Evolutionary conservation across 2,888 invertebrate genomes (phyloP).

Genomic region (Exocentrus adspersus): DNA sequence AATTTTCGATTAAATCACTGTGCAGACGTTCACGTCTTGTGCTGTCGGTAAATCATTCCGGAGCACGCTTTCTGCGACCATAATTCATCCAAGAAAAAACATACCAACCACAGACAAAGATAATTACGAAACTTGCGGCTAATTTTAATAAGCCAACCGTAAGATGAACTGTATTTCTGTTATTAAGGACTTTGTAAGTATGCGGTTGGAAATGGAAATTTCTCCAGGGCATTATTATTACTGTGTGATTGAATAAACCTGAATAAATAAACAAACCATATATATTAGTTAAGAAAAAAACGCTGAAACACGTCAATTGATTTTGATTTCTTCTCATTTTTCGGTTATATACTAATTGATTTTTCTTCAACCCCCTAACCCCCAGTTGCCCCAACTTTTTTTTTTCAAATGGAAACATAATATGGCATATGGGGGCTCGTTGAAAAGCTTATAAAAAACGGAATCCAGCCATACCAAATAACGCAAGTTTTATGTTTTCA

Average conservation of each 20-base stretch:
- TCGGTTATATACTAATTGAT: too few relatives aligned
- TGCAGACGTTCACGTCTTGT: slow-evolving; percentile 4
- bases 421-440: too few relatives aligned
- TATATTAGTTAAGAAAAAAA: too few relatives aligned
- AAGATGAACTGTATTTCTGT: background rate
- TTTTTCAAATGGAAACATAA: too few relatives aligned
- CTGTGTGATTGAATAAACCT: too few relatives aligned
- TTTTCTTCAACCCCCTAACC: too few relatives aligned
- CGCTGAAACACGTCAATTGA: too few relatives aligned
- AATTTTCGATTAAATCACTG: slow-evolving; percentile 2
- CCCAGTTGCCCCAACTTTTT: too few relatives aligned
- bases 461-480: too few relatives aligned
- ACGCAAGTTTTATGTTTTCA: too few relatives aligned
- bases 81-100: slow-evolving; percentile 13
- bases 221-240: background rate
- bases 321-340: too few relatives aligned
- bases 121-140: slow-evolving; percentile 24
- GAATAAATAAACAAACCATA: background rate
- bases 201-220: slow-evolving; percentile 1
- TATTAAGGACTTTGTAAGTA: background rate
- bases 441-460: too few relatives aligned
- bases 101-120: slow-evolving; percentile 17
- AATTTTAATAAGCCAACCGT: slow-evolving; percentile 14
- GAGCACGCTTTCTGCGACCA: background rate
- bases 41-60: slow-evolving; percentile 6